These are phyloP conservation scores for Girardinichthys multiradiatus DNA, from an alignment of 2,113 vertebrate species.

Conservation along the genomic window DNA sequence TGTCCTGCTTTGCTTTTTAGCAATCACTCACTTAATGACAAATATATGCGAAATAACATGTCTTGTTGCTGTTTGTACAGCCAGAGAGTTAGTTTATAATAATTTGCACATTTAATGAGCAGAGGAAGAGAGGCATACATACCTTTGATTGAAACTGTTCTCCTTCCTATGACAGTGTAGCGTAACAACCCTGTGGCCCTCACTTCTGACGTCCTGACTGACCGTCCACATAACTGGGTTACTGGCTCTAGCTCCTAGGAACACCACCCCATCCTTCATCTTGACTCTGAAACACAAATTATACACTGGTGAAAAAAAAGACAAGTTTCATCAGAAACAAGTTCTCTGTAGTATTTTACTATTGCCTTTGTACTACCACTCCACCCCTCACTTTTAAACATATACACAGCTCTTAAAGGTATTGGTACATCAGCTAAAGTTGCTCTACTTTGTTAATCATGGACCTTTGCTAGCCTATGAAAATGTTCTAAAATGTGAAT, in stretches of 20 bases:
- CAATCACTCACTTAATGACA: constrained; percentile 47
- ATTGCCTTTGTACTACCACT: too few relatives aligned
- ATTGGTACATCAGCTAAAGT: neutral
- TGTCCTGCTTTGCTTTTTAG: constrained; percentile 21
- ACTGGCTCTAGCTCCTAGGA: constrained; percentile 85
- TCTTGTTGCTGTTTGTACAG: constrained; percentile 28
- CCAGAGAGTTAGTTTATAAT: constrained; percentile 45
- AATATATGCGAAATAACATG: constrained; percentile 39
- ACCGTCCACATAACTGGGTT: constrained; percentile 88
- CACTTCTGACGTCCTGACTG: constrained; percentile 80
- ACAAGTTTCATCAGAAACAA: neutral
- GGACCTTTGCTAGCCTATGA: neutral
- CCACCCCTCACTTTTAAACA: too few relatives aligned
- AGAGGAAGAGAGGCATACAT: constrained; percentile 22
- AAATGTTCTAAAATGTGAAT: neutral
- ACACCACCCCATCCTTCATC: constrained; percentile 88
- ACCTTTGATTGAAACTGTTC: constrained; percentile 80
- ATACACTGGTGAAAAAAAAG: constrained; percentile 1
- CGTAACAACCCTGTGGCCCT: constrained; percentile 83
- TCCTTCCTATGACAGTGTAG: constrained; percentile 87
- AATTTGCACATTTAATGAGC: constrained; percentile 10
- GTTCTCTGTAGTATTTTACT: too few relatives aligned
- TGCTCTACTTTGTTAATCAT: neutral
- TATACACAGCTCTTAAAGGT: too few relatives aligned
- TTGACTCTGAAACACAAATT: constrained; percentile 82